A percentile compares a stretch with the other conserved stretches of the same genome.
phyloP scores from a whole-genome alignment of 2,797 vertebrate species.

The Saxicola maurus region DNA sequence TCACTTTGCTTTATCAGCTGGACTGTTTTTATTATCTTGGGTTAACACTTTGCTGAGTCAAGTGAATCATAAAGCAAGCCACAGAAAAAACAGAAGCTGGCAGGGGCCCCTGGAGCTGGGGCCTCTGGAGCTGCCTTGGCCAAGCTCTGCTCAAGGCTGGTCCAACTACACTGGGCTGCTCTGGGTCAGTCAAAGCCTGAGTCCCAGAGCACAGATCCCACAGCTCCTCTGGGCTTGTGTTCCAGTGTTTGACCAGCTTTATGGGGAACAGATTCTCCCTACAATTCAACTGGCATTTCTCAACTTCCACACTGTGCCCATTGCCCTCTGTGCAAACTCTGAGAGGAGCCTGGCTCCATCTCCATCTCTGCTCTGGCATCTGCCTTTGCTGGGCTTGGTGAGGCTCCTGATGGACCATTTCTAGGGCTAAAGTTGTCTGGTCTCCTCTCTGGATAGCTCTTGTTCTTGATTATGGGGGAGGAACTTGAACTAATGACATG shows the following conservation, averaged over 20 bases:
- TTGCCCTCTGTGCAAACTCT: neutral
- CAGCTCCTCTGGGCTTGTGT: neutral
- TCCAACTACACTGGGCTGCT: neutral
- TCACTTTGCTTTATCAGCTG: neutral
- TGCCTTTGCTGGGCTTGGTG: neutral
- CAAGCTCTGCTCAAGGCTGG: neutral
- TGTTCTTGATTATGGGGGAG: fast-evolving
- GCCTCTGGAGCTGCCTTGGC: neutral
- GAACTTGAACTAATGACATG: fast-evolving
- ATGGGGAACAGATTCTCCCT: neutral
- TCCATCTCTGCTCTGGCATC: neutral
- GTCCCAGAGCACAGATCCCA: neutral
- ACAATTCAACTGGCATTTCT: neutral
- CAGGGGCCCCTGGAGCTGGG: neutral
- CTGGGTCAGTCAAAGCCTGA: neutral
- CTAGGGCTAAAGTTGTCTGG: neutral
- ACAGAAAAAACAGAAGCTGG: neutral
- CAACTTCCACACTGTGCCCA: neutral
- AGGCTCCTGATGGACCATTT: neutral
- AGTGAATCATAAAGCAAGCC: neutral
- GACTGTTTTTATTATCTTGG: neutral
- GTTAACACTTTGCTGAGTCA: neutral
- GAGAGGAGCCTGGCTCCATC: neutral
- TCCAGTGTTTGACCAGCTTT: neutral
- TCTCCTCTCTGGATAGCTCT: neutral